Percentiles rank a stretch among this genome's conserved stretches.
These are phyloP conservation scores for Oriolus oriolus DNA, from an alignment of 2,113 vertebrate species.

Conservation along the genomic window DNA sequence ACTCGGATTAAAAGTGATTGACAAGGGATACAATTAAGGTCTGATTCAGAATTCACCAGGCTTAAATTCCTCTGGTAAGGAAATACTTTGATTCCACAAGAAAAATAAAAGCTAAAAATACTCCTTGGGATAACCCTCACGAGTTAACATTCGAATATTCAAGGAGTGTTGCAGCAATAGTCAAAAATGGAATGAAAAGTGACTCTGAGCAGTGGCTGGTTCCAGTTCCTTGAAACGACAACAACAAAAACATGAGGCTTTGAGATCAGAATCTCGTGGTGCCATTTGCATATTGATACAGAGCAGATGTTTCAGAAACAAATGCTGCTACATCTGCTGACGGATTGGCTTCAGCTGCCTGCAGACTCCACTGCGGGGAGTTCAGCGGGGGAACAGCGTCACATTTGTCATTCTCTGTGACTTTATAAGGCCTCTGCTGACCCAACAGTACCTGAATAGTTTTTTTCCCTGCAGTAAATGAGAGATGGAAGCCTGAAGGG, in stretches of 20 bases:
- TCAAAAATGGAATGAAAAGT: not conserved
- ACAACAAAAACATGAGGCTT: constrained; percentile 22
- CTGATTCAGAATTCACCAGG: constrained; percentile 50
- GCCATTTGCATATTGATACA: constrained; percentile 53
- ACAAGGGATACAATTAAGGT: constrained; percentile 63
- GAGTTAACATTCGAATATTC: not conserved
- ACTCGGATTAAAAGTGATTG: constrained; percentile 54
- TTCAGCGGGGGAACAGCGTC: not conserved
- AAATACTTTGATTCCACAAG: constrained; percentile 50
- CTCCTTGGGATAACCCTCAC: not conserved
- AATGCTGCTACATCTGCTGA: constrained; percentile 35
- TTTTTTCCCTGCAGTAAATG: not conserved
- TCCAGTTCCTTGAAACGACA: constrained; percentile 59
- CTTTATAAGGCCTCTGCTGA: not conserved
- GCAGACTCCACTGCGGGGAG: not conserved
- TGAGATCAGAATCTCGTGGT: constrained; percentile 45
- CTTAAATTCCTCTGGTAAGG: constrained; percentile 36
- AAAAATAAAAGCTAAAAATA: not conserved
- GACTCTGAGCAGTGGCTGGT: constrained; percentile 15
- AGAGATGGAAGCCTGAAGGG: not conserved
- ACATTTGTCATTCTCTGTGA: constrained; percentile 43
- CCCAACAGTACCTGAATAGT: constrained; percentile 23
- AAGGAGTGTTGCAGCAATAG: not conserved
- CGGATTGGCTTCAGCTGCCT: constrained; percentile 39
- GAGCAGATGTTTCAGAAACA: constrained; percentile 65